Base-by-base conservation (phyloP, 1,140 invertebrate species). In the Phocides pigmalion region DNA sequence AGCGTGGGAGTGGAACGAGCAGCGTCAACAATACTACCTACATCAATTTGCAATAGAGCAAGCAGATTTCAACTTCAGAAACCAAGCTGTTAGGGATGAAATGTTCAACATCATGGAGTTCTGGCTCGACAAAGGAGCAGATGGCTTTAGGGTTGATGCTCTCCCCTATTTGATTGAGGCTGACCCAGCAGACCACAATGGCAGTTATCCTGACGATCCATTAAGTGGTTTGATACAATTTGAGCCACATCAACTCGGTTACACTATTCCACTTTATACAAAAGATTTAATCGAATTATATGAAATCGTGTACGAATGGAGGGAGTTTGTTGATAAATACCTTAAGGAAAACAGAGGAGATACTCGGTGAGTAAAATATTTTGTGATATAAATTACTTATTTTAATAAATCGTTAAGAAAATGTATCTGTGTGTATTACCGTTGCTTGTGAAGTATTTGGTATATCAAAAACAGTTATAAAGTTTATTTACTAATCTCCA, bases 81-180 rank as follows among this genome's bases (percentile, higher is more conserved):
- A 94, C 78, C 81, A 81, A 0, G 75, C 68, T 0, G 87, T 95
- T 0, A 81, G 88, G 2, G 58, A 92, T 0, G 94, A 94, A 70
- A 94, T 95, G 93, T 84, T 93, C 15, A 85, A 93, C 19, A 93
- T 92, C 3, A 84, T 93, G 64, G 76, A 63, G 2, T 94, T 93
- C 78, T 97, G 95, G 95, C 64, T 96, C 0, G 88, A 95, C 5
- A 89, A 92, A 69, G 95, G 95, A 4, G 94, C 95, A 0, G 94
- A 95, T 74, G 96, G 96, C 0, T 96, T 96, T 75, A 89, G 95
- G 47, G 90, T 97, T 1, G 94, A 95, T 68, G 94, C 94, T 2
- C 82, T 95, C 0, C 93, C 93, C 1, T 93, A 93, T 77, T 69
- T 95, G 5, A 92, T 94, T n/a, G 95, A 95, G 79, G 91, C 91